phyloP scores from a whole-genome alignment of 2,888 invertebrate species.

The Agrotis puta region DNA sequence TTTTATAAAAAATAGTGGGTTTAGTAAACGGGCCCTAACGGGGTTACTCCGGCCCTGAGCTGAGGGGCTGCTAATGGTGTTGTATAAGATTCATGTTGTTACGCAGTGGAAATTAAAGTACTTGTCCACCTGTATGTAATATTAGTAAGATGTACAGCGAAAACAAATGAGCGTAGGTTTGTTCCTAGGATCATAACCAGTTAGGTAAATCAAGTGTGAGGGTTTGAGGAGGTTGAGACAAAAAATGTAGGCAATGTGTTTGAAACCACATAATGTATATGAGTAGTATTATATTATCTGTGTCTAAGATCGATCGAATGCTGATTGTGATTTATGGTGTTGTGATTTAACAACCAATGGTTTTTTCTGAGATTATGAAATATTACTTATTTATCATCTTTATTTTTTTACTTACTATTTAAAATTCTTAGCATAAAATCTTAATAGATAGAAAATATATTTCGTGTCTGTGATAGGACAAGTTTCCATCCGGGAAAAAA shows the following conservation, averaged over 20 bases:
- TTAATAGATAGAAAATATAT: too few species aligned
- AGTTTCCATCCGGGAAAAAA: neutral
- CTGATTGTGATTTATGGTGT: slow-evolving; percentile 17
- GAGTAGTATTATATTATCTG: too few species aligned
- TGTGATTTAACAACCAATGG: neutral
- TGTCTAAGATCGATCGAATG: slow-evolving; percentile 13
- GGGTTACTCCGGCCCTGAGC: neutral
- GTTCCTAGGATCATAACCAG: neutral
- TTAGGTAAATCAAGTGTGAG: neutral
- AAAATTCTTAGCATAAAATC: neutral
- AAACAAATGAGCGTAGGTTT: too few species aligned
- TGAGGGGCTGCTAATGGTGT: slow-evolving; percentile 19
- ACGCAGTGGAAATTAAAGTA: neutral
- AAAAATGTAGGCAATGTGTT: neutral
- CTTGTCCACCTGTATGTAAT: too few species aligned
- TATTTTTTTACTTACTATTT: neutral
- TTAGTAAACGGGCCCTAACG: too few species aligned
- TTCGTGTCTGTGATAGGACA: neutral
- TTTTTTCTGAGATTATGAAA: neutral
- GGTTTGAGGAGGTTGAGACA: neutral
- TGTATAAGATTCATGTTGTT: slow-evolving; percentile 6
- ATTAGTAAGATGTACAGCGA: too few species aligned
- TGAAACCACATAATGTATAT: too few species aligned
- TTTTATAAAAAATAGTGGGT: too few species aligned
- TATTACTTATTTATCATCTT: neutral